Evolutionary conservation across 2,113 vertebrate species (phyloP).

Genomic region (Trematocara variabile): DNA sequence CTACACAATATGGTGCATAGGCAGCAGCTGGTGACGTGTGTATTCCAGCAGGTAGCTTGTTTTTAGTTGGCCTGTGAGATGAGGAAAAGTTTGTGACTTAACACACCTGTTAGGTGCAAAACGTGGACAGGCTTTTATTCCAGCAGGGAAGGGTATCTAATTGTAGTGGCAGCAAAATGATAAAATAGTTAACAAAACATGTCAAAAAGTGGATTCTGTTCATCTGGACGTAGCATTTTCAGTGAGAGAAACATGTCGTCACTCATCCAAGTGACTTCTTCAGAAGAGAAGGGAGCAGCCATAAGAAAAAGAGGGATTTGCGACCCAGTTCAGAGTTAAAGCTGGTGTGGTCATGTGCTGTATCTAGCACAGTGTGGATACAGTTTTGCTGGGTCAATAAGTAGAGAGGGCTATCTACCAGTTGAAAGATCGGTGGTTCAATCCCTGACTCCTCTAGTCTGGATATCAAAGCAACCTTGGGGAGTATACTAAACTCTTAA

Average conservation of each 20-base stretch:
- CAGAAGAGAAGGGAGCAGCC: neutral
- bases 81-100: neutral
- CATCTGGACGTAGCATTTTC: neutral
- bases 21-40: slow-evolving; percentile 15
- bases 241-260: too few species aligned
- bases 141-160: neutral
- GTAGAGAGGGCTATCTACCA: neutral
- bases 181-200: neutral
- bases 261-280: too few species aligned
- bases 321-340: neutral
- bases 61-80: neutral
- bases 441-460: neutral
- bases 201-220: neutral
- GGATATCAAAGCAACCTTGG: neutral
- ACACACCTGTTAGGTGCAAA: neutral
- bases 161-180: accelerated
- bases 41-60: neutral
- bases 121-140: neutral
- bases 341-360: neutral
- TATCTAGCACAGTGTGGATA: neutral
- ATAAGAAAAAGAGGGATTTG: neutral
- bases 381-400: neutral
- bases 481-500: neutral
- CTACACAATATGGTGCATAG: neutral
- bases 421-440: neutral